Conservation (phyloP, 2,113 vertebrate species). For the Sporophila hypoxantha region DNA sequence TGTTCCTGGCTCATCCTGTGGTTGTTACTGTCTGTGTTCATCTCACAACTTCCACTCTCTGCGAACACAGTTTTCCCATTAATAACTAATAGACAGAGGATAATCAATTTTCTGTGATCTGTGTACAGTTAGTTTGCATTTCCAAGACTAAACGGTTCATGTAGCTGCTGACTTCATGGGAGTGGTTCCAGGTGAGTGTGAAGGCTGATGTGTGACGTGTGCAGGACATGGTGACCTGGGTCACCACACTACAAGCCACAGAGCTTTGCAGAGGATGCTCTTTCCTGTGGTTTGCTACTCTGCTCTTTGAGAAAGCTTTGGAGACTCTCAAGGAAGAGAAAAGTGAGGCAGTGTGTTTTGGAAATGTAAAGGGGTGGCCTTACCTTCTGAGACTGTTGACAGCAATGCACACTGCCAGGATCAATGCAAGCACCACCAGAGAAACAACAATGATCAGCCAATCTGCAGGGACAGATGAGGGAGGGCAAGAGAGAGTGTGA, state of each 20-base stretch:
- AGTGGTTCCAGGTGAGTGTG: not conserved
- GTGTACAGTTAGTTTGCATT: not conserved
- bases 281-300: not conserved
- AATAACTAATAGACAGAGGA: not conserved
- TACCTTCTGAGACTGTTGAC: conserved; percentile 61
- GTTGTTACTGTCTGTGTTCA: not conserved
- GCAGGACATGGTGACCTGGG: not conserved
- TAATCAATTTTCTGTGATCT: not conserved
- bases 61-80: not conserved
- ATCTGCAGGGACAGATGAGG: not conserved
- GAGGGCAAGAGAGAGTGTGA: not conserved
- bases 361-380: not conserved
- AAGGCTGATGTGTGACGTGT: not conserved
- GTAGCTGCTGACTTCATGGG: not conserved
- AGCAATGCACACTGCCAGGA: conserved; percentile 59
- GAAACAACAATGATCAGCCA: conserved; percentile 58
- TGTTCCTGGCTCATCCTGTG: not conserved
- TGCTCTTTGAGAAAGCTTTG: not conserved
- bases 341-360: not conserved
- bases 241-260: not conserved
- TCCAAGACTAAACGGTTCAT: not conserved
- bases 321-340: not conserved
- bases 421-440: conserved; percentile 39
- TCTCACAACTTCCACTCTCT: not conserved
- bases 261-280: not conserved